Evolutionary conservation across 1,140 invertebrate species (phyloP).

Genomic region (Drosophila kikkawai): DNA sequence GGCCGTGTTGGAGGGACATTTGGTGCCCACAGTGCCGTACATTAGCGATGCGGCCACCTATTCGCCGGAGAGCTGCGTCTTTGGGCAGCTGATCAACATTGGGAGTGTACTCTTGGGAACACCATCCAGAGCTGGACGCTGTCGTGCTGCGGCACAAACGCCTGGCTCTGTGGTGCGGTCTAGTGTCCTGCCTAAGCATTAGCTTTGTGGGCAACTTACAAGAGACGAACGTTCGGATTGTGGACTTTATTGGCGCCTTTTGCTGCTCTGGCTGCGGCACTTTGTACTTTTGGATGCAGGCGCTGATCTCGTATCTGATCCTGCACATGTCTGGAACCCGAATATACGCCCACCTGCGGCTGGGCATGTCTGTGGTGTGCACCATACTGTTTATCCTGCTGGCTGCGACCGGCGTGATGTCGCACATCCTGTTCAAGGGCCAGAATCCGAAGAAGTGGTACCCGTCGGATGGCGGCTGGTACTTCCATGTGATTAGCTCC

Average conservation of each 20-base stretch:
- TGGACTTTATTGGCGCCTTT: slow-evolving; percentile 90
- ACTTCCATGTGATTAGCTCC: slow-evolving; percentile 87
- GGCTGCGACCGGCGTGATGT: slow-evolving; percentile 86
- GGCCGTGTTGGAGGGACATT: slow-evolving; percentile 88
- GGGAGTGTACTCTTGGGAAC: slow-evolving; percentile 87
- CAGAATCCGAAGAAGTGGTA: slow-evolving; percentile 87
- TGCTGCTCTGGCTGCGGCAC: slow-evolving; percentile 89
- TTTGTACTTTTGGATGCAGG: slow-evolving; percentile 89
- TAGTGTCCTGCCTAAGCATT: slow-evolving; percentile 88
- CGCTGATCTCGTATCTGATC: slow-evolving; percentile 88
- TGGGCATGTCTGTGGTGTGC: slow-evolving; percentile 87
- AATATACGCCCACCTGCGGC: slow-evolving; percentile 86
- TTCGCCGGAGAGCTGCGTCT: slow-evolving; percentile 92
- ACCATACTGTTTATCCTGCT: slow-evolving; percentile 87
- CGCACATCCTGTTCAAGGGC: slow-evolving; percentile 87
- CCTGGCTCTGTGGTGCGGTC: slow-evolving; percentile 87
- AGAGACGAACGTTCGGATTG: slow-evolving; percentile 89
- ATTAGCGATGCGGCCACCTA: slow-evolving; percentile 92
- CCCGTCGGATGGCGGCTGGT: slow-evolving; percentile 88
- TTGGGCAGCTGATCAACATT: slow-evolving; percentile 91
- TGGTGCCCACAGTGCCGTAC: slow-evolving; percentile 90
- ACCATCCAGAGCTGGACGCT: slow-evolving; percentile 70
- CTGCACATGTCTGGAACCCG: slow-evolving; percentile 87
- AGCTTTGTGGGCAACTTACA: slow-evolving; percentile 92
- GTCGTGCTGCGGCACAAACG: slow-evolving; percentile 86